Percentiles rank a stretch among this genome's conserved stretches.
phyloP scores from a whole-genome alignment of 1,140 invertebrate species.

The Gonioctena quinquepunctata region DNA sequence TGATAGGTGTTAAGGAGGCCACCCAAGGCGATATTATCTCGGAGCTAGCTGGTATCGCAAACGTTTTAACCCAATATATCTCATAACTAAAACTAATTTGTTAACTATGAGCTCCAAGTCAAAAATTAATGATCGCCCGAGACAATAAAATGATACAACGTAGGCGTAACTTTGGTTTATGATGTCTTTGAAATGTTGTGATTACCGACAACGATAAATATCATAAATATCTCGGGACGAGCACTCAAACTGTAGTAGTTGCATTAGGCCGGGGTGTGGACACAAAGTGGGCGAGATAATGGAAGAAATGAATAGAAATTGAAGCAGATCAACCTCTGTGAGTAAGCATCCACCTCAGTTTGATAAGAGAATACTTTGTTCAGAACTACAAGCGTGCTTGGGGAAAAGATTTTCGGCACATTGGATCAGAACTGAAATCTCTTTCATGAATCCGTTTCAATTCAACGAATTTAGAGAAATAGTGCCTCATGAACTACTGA shows the following conservation, averaged over 20 bases:
- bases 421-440: no score
- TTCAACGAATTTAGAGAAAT: no score
- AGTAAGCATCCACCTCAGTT: no score
- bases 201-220: conserved; percentile 18
- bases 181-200: conserved; percentile 19
- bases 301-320: no score
- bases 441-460: no score
- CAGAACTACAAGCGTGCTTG: no score
- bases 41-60: neutral
- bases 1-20: conserved; percentile 18
- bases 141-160: conserved; percentile 12
- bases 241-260: neutral
- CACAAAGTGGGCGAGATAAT: neutral
- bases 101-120: neutral
- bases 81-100: conserved; percentile 14
- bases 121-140: conserved; percentile 11
- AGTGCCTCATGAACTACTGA: no score
- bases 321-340: no score
- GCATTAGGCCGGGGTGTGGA: neutral
- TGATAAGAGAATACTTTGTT: no score
- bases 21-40: conserved; percentile 1
- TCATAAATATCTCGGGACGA: conserved; percentile 8
- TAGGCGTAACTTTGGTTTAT: conserved; percentile 18
- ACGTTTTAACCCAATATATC: neutral
- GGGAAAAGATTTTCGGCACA: no score